Base-by-base conservation (phyloP, 2,888 invertebrate species). In the Megalurothrips usitatus region DNA sequence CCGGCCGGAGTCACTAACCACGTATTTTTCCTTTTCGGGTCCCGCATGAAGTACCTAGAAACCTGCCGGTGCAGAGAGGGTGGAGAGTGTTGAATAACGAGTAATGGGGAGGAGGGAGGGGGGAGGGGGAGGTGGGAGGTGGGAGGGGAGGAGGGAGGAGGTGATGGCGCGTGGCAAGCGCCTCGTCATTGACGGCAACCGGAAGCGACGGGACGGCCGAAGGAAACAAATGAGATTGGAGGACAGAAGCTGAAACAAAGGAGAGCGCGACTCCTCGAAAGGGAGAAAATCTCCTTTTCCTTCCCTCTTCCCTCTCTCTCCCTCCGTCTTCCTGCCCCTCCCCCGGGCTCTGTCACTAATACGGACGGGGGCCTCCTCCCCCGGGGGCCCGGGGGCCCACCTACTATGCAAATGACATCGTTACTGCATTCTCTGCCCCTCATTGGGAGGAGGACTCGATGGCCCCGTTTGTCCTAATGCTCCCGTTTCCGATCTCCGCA, bases 181-280 rank as follows among this genome's bases (percentile, higher is more conserved):
- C 19, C 14, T 43, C 34, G 34, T 19, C 58, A 75, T 75, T 75
- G 68, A 75, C 58, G 19, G 58, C 14, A 52, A 52, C 14, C 52
- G 52, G 17, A 19, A 58, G 34, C 34, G 34, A 43, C 58, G 58
- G 17, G n/a, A 43, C 58, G 58, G 17, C 6, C 19, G 17, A 58
- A n/a, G 58, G 68, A 75, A 75, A 75, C 68, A 75, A 75, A 75
- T 75, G 68, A 75, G 68, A 75, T 75, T 75, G 68, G 68, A 26
- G 23, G 26, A 75, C 34, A 43, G 58, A 17, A 17, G 19, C 58
- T 17, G 68, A 75, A 26, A 75, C 68, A 75, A 75, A 75, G 19
- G 58, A 58, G 58, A 58, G n/a, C 68, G 68, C 68, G 52, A 4
- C 34, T 43, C 34, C 34, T 43, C 34, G 34, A 43, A 43, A 43